A percentile compares a stretch with the other conserved stretches of the same genome.
These are phyloP conservation scores for Heterochromis multidens DNA, from an alignment of 2,113 vertebrate genomes.

Conservation along the genomic window DNA sequence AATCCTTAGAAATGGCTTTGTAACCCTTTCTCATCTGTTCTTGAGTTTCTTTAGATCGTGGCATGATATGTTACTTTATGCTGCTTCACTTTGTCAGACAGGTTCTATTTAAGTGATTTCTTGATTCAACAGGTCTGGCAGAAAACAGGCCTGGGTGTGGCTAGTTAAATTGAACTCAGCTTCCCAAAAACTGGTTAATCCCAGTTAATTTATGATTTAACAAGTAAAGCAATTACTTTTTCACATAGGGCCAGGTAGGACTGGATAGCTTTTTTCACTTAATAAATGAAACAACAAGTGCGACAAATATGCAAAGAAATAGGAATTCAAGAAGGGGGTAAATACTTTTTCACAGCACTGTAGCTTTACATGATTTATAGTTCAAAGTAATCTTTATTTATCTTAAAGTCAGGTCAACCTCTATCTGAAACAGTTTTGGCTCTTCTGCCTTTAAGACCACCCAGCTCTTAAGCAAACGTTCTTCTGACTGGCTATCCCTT, in stretches of 20 bases:
- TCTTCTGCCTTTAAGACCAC: accelerated
- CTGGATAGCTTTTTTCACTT: not conserved
- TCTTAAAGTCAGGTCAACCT: not conserved
- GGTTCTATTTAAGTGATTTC: not conserved
- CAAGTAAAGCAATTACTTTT: not conserved
- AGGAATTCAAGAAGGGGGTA: no score
- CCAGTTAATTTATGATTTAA: not conserved
- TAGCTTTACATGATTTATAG: not conserved
- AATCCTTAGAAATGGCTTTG: no score
- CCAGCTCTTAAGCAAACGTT: not conserved
- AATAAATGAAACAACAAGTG: not conserved
- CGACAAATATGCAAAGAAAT: no score
- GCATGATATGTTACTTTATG: not conserved
- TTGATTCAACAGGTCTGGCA: not conserved
- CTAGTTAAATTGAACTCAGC: not conserved
- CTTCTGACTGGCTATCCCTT: not conserved
- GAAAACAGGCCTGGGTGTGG: not conserved
- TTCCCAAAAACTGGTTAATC: not conserved
- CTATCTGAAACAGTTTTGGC: not conserved
- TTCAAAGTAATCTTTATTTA: not conserved
- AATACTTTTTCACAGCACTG: no score
- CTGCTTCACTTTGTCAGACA: not conserved
- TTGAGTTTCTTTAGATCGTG: not conserved
- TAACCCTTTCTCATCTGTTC: not conserved
- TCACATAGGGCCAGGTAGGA: not conserved